Percentiles rank a stretch among this genome's conserved stretches.
Conservation (phyloP, 2,113 vertebrate genomes). For the Cebus imitator region DNA sequence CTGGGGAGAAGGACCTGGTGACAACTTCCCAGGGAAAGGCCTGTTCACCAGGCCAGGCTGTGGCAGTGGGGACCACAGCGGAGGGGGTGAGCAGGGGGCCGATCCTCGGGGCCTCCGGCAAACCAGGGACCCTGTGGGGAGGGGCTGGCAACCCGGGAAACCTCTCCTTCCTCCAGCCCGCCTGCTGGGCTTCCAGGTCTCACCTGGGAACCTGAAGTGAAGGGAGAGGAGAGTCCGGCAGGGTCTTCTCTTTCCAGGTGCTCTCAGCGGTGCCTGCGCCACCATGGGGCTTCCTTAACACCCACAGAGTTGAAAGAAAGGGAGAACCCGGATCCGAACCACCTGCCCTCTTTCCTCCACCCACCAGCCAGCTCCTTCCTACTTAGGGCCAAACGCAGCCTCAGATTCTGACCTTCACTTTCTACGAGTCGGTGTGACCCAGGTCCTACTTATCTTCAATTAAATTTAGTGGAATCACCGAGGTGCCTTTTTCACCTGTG, state of each 20-base stretch:
- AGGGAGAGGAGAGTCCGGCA: not conserved
- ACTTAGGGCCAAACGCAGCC: accelerated
- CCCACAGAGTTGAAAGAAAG: not conserved
- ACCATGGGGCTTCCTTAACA: accelerated
- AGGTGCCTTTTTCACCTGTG: not conserved
- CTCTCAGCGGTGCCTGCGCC: not conserved
- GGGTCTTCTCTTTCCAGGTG: not conserved
- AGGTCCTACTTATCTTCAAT: too few species aligned
- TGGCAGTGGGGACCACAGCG: accelerated
- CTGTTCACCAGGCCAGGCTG: accelerated
- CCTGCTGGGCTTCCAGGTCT: not conserved
- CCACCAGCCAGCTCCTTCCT: not conserved
- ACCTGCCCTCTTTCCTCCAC: not conserved
- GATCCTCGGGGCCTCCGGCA: accelerated
- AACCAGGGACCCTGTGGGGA: not conserved
- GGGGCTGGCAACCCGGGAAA: too few species aligned
- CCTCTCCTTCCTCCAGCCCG: not conserved
- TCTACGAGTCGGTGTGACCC: not conserved
- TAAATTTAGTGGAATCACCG: not conserved
- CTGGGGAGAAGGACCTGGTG: not conserved
- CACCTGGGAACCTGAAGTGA: not conserved
- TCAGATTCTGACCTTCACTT: not conserved
- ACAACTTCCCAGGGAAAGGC: not conserved
- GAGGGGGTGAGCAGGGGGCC: not conserved
- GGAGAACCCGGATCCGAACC: not conserved